Conservation (phyloP, 2,888 invertebrate species). For the Nebria brevicollis region DNA sequence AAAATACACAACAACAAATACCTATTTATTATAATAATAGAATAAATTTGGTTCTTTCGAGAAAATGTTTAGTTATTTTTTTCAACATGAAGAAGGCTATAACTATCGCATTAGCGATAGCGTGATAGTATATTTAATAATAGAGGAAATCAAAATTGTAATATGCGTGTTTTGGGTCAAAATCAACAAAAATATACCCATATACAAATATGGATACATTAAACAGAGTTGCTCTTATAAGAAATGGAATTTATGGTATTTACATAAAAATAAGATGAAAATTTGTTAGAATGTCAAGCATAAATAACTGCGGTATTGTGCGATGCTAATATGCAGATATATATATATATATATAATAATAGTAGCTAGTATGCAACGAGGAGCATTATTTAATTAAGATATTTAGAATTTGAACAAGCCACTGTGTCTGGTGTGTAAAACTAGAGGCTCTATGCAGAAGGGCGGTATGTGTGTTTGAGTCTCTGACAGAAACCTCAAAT, state of each 20-base stretch:
- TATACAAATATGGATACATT: not conserved
- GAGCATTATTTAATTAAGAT: constrained; percentile 42
- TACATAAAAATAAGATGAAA: not conserved
- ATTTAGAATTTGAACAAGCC: constrained; percentile 39
- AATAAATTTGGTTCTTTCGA: not conserved
- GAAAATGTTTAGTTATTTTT: too few species aligned
- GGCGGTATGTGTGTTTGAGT: not conserved
- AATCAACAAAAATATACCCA: not conserved
- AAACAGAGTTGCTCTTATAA: not conserved
- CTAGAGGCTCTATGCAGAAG: constrained; percentile 26
- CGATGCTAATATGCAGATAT: constrained; percentile 7
- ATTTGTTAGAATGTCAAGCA: not conserved
- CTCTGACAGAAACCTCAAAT: constrained; percentile 43
- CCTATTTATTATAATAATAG: not conserved
- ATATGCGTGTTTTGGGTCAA: not conserved
- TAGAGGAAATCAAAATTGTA: not conserved
- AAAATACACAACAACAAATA: not conserved
- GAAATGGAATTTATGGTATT: too few species aligned
- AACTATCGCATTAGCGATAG: not conserved
- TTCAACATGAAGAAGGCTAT: not conserved
- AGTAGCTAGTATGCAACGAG: constrained; percentile 8
- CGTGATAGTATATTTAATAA: not conserved
- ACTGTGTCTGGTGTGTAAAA: constrained; percentile 24
- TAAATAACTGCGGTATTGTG: not conserved
- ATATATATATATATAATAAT: constrained; percentile 5